These are phyloP conservation scores for Halisarca cf. caerulea DNA, from an alignment of 37 sponge, comb jelly and placozoan genomes.

Conservation along the genomic window DNA sequence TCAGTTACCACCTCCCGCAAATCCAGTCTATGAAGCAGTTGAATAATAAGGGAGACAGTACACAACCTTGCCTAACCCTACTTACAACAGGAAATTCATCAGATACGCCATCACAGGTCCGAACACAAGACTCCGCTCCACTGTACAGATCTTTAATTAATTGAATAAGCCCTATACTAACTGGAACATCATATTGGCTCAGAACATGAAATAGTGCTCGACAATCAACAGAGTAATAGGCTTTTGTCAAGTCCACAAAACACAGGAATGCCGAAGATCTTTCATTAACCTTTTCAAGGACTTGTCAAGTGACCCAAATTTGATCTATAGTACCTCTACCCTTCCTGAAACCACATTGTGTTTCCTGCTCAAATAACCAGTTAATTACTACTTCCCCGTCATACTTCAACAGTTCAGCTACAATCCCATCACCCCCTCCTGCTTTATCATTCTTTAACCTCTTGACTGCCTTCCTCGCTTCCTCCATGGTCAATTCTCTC, in stretches of 20 bases:
- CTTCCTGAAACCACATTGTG: neutral
- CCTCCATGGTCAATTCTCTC: neutral
- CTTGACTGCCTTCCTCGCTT: neutral
- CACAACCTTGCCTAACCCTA: neutral
- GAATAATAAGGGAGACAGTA: neutral
- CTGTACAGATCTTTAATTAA: neutral
- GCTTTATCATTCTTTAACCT: neutral
- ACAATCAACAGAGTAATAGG: neutral
- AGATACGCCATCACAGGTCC: neutral
- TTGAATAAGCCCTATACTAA: neutral
- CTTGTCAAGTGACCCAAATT: neutral
- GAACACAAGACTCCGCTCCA: neutral
- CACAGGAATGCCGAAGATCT: neutral
- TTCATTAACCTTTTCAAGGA: neutral
- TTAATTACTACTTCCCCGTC: neutral
- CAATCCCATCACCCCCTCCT: neutral
- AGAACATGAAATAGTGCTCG: neutral
- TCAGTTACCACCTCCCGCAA: neutral
- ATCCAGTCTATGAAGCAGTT: neutral
- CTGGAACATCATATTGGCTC: neutral
- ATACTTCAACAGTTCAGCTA: slow-evolving; percentile 6
- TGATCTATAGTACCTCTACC: neutral
- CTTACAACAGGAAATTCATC: neutral
- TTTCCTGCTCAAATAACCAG: neutral
- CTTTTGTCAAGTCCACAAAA: neutral